Base-by-base conservation (phyloP, 2,113 vertebrate genomes). In the Brienomyrus brachyistius region DNA sequence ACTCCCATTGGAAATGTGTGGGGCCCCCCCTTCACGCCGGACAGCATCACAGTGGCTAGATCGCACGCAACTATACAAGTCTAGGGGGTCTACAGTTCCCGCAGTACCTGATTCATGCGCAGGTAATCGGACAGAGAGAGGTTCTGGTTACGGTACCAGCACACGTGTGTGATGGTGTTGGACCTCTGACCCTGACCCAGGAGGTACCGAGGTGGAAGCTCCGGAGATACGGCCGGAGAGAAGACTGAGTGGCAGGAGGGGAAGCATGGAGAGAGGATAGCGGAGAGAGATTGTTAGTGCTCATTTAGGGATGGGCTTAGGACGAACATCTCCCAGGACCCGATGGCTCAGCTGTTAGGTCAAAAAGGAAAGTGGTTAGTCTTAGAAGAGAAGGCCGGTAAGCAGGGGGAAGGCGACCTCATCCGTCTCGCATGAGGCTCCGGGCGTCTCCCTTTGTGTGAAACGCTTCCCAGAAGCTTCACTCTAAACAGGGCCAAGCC, bases 91-190 rank as follows among this genome's bases (percentile, higher is more conserved):
- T 31, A 43, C 11, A 66, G 40, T 40, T 80, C 87, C 84, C 91
- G 85, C 87, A 92, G 96, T 98, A 98, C 97, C 97, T 98, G 97
- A 93, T 97, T 97, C 97, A 98, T 97, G 95, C 95, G 97, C 93
- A 98, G 95, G 94, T 97, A 98, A 96, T 98, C 97, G 93, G 94
- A 95, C 94, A 98, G 96, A 91, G 97, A 97, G 15, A 98, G 97
- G 95, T 97, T 98, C 95, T 98, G 98, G 95, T 97, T 98, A 94
- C 97, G 96, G 94, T 98, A 98, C 97, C 97, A 98, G 94, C 97
- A 98, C 95, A 98, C 97, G 83, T 98, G 98, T 90, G 97, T 98
- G 96, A 98, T 96, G 94, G 97, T 98, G 95, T 98, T 98, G 91
- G 97, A 97, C 93, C 96, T 95, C 93, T 97, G 97, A 92, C 95